Evolutionary conservation across 2,888 invertebrate species (phyloP).

Genomic region (Nemotelus nigrinus): DNA sequence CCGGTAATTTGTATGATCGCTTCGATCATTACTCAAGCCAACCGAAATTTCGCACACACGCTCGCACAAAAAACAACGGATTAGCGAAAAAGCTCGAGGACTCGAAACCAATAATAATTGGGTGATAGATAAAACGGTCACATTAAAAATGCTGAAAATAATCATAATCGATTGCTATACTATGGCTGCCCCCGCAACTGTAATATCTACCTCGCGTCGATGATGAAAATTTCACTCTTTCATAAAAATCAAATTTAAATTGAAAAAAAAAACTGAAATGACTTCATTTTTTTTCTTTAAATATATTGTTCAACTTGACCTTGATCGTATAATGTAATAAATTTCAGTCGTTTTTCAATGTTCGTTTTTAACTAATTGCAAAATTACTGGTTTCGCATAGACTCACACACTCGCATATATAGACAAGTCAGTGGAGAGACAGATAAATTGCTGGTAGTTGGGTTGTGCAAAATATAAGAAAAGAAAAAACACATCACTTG

Average conservation of each 20-base stretch:
- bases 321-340: slow-evolving; percentile 46
- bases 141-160: too few relatives aligned
- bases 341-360: background rate
- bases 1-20: background rate
- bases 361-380: slow-evolving; percentile 35
- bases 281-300: too few relatives aligned
- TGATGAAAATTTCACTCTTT: too few relatives aligned
- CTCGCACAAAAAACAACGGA: too few relatives aligned
- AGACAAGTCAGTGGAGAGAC: background rate
- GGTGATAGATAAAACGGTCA: too few relatives aligned
- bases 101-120: too few relatives aligned
- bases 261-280: too few relatives aligned
- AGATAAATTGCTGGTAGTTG: background rate
- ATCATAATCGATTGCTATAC: too few relatives aligned
- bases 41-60: background rate
- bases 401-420: slow-evolving; percentile 6
- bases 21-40: slow-evolving; percentile 6
- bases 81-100: too few relatives aligned
- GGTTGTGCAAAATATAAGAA: slow-evolving; percentile 28
- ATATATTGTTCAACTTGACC: slow-evolving; percentile 31
- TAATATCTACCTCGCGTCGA: too few relatives aligned
- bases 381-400: slow-evolving; percentile 35
- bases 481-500: slow-evolving; percentile 1
- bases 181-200: too few relatives aligned
- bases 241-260: too few relatives aligned